phyloP scores from a whole-genome alignment of 2,888 invertebrate species.

The Euphydryas editha region DNA sequence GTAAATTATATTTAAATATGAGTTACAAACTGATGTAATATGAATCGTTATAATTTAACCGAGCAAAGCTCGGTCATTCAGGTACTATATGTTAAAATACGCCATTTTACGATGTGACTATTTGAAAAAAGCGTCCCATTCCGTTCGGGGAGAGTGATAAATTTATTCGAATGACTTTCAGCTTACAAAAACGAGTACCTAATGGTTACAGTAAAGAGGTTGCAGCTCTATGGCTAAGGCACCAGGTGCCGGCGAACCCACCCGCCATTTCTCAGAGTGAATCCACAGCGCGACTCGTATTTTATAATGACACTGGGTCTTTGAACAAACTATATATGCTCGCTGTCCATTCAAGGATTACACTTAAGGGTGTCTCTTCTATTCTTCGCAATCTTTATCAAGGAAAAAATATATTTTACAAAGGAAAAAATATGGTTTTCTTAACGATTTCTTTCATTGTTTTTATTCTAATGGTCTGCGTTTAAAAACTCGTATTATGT shows the following conservation, averaged over 20 bases:
- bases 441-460: no score
- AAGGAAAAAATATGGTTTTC: not conserved
- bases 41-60: no score
- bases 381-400: slow-evolving; percentile 46
- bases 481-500: no score
- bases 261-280: slow-evolving; percentile 80
- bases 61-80: no score
- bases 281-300: slow-evolving; percentile 74
- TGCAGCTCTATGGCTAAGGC: slow-evolving; percentile 53
- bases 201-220: slow-evolving; percentile 41
- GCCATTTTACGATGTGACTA: slow-evolving; percentile 38
- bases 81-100: slow-evolving; percentile 42
- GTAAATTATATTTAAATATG: no score
- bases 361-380: slow-evolving; percentile 60
- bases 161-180: slow-evolving; percentile 45
- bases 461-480: no score
- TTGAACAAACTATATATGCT: slow-evolving; percentile 75
- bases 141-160: slow-evolving; percentile 37
- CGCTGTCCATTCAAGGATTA: slow-evolving; percentile 76
- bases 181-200: slow-evolving; percentile 41
- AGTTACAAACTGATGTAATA: no score
- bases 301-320: slow-evolving; percentile 79
- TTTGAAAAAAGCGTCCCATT: slow-evolving; percentile 37
- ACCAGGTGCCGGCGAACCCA: slow-evolving; percentile 69
- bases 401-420: no score